These are phyloP conservation scores for Diploptera punctata DNA, from an alignment of 2,888 invertebrate genomes.

Conservation along the genomic window DNA sequence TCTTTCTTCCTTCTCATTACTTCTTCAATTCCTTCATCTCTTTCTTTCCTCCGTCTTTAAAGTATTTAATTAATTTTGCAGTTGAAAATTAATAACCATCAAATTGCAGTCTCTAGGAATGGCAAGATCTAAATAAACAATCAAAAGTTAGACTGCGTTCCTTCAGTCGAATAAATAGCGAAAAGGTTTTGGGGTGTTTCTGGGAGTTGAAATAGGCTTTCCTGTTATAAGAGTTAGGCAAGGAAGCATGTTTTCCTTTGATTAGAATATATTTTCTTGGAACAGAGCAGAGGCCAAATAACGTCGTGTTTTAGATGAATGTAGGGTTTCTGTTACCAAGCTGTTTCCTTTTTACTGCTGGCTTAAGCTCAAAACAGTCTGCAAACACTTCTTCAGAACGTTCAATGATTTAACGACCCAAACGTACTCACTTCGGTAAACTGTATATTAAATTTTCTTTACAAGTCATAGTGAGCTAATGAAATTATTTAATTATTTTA, in stretches of 20 bases:
- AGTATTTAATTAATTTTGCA: conserved; percentile 42
- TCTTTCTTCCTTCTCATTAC: not conserved
- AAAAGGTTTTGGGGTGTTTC: not conserved
- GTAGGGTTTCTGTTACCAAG: not conserved
- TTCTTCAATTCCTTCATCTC: not conserved
- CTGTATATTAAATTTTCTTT: too few relatives aligned
- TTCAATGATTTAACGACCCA: too few relatives aligned
- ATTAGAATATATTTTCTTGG: not conserved
- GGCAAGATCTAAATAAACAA: conserved; percentile 5
- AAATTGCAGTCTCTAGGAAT: conserved; percentile 23
- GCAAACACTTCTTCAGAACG: too few relatives aligned
- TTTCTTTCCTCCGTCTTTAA: not conserved
- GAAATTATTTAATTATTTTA: too few relatives aligned
- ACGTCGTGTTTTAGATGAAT: not conserved
- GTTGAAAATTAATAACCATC: conserved; percentile 39
- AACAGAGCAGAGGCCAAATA: not conserved
- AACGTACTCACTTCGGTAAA: too few relatives aligned
- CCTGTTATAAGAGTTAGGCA: not conserved
- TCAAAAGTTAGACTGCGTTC: conserved; percentile 17
- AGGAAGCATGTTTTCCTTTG: conserved; percentile 7
- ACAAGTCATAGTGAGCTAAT: too few relatives aligned
- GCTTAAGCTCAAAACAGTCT: too few relatives aligned
- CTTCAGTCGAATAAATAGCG: conserved; percentile 5
- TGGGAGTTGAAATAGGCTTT: not conserved
- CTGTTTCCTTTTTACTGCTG: too few relatives aligned